Base-by-base conservation (phyloP, 2,797 vertebrate species). In the Micromesistius poutassou region DNA sequence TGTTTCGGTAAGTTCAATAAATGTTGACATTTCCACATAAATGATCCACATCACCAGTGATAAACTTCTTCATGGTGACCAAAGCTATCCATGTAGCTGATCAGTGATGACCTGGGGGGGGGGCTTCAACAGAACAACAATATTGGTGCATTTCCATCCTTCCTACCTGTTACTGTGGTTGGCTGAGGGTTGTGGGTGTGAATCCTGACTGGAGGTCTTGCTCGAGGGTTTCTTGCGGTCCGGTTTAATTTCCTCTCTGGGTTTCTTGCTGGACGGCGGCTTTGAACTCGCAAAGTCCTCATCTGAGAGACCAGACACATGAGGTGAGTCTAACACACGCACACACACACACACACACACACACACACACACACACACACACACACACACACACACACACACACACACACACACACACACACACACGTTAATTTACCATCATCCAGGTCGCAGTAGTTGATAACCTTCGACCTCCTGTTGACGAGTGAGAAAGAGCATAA, bases 211-310 rank as follows among this genome's bases (percentile, higher is more conserved):
- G 16, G 83, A 84, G n/a, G 88, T 70, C 71, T 83, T 91, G 87
- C 89, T 93, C 55, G 71, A 76, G 1, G 87, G 77, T 77, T 93
- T 94, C 71, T 81, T 89, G 77, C 76, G 85, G 78, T 94, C 93
- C 25, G 70, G 75, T 42, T 89, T 93, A 19, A 78, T 16, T 22
- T 87, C 78, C 13, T 89, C 92, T 82, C 90, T 93, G 36, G 90
- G 66, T 80, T 95, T 98, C 92, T 98, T 98, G 79, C 85, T 94
- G 78, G 92, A 93, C 50, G 95, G 94, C 81, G 87, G 89, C 79
- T 89, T 92, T 73, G 81, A 74, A 77, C 80, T 84, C 28, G 94
- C 91, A 91, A 98, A 98, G 85, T 98, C 97, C 74, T 97, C 97
- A 91, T 96, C 96, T 94, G 87, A 74, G 87, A 74, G 19, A 19